Base-by-base conservation (phyloP, 2,113 vertebrate species). In the Tor tambroides region DNA sequence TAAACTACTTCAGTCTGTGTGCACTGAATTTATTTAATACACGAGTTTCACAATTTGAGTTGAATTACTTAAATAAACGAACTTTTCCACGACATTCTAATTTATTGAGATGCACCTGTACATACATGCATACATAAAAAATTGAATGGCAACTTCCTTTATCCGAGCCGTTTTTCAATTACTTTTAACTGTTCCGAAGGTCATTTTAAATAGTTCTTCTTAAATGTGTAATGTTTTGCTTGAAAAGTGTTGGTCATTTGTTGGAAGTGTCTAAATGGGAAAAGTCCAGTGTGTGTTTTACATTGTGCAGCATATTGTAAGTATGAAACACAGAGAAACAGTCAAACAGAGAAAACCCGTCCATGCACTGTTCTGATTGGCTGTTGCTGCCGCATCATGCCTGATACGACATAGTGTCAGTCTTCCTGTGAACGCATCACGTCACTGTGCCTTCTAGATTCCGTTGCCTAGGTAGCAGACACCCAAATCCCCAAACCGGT, bases 381-480 rank as follows among this genome's bases (percentile, higher is more conserved):
- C 72, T 43, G 12, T 43, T 74, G 71, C 1, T 74, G 76, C 43
- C 6, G n/a, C 46, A 21, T 78, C 28, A 0, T 54, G n/a, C n/a
- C 76, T 78, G 46, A 17, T 32, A 19, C 49, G 19, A 6, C 49
- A 19, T 11, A 7, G 19, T 83, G 26, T 69, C 59, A 49, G 63
- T 28, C 28, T n/a, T 26, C 17, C 26, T 74, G 23, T 49, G n/a
- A 65, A 81, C 85, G 78, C 85, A 80, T 69, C 72, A 84, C 89
- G 87, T 87, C 17, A 65, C 83, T 51, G 7, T 32, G 46, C 26
- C 61, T 17, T n/a, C 41, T 28, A 38, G 43, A 21, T 85, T 67
- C 11, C 26, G 91, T 92, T 92, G 89, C 90, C 81, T 89, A 88
- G 86, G 91, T 87, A 92, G 92, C 91, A 90, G 88, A 91, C 90